Conservation (phyloP, 2,797 vertebrate species). For the Coregonus suidteri region DNA sequence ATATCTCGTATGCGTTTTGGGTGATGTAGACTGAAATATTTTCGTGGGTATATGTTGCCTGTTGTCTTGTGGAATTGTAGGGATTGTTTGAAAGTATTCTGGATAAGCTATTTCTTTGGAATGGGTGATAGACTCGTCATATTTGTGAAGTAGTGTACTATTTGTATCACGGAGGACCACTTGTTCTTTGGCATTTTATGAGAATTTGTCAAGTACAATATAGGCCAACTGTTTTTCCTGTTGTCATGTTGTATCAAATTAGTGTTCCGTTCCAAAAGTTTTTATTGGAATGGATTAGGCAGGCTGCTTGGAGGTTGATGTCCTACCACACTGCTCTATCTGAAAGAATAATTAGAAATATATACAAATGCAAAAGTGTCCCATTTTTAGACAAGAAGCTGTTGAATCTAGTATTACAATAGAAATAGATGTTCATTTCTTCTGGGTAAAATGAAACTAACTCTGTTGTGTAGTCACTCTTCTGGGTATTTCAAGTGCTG, state of each 20-base stretch:
- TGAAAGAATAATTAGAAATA: too few species aligned
- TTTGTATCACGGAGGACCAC: background rate
- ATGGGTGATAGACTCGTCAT: background rate
- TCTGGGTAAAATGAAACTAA: background rate
- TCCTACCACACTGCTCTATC: too few species aligned
- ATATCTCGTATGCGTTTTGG: slow-evolving; percentile 26
- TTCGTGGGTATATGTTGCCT: slow-evolving; percentile 4
- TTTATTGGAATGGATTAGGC: background rate
- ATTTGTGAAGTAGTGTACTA: background rate
- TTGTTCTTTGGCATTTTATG: slow-evolving; percentile 2
- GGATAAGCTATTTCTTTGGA: background rate
- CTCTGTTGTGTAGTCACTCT: background rate
- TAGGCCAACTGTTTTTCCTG: background rate
- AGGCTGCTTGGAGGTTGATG: background rate
- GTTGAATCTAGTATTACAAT: too few species aligned
- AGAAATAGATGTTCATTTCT: background rate
- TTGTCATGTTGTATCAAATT: slow-evolving; percentile 12
- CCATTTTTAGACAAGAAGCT: too few species aligned
- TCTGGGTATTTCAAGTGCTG: background rate
- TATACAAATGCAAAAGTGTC: too few species aligned
- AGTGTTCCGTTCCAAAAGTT: background rate
- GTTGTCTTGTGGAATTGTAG: background rate
- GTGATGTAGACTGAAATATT: background rate
- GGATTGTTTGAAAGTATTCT: background rate
- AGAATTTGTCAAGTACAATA: background rate